phyloP scores from a whole-genome alignment of 2,888 invertebrate species.

The Trilocha varians region DNA sequence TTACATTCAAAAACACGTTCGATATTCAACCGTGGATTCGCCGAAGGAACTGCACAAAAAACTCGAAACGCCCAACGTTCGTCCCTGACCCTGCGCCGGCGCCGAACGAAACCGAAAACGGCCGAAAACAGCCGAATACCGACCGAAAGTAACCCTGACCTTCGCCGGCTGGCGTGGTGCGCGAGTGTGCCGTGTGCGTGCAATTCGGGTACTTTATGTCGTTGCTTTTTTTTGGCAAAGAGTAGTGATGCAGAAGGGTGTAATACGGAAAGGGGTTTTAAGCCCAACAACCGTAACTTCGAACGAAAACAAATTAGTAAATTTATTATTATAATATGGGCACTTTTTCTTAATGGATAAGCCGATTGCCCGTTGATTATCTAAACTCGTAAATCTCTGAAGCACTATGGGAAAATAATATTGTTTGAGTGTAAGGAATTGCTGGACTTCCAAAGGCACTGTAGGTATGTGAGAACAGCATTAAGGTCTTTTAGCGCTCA shows the following conservation, averaged over 20 bases:
- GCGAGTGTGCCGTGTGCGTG: conserved; percentile 37
- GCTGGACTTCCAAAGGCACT: too few species aligned
- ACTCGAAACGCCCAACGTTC: conserved; percentile 18
- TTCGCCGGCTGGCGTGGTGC: conserved; percentile 46
- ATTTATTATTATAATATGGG: too few species aligned
- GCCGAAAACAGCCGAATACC: conserved; percentile 36
- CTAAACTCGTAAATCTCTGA: too few species aligned
- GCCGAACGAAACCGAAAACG: conserved; percentile 42
- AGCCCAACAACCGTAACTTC: too few species aligned
- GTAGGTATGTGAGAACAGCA: too few species aligned
- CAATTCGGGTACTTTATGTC: conserved; percentile 53
- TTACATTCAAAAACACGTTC: conserved; percentile 12
- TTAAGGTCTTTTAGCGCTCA: too few species aligned
- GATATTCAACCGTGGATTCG: conserved; percentile 12
- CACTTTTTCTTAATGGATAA: too few species aligned
- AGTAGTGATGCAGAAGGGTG: conserved; percentile 18
- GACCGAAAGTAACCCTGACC: conserved; percentile 60
- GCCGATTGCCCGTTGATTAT: too few species aligned
- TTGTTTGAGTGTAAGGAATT: too few species aligned
- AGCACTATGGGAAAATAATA: too few species aligned
- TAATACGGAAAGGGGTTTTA: conserved; percentile 5
- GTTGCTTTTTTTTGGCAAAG: conserved; percentile 35
- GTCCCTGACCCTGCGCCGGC: conserved; percentile 36
- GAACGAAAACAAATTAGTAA: too few species aligned
- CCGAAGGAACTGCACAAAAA: neutral